These are phyloP conservation scores for Clepsis dumicolana DNA, from an alignment of 2,888 invertebrate genomes.

Conservation along the genomic window DNA sequence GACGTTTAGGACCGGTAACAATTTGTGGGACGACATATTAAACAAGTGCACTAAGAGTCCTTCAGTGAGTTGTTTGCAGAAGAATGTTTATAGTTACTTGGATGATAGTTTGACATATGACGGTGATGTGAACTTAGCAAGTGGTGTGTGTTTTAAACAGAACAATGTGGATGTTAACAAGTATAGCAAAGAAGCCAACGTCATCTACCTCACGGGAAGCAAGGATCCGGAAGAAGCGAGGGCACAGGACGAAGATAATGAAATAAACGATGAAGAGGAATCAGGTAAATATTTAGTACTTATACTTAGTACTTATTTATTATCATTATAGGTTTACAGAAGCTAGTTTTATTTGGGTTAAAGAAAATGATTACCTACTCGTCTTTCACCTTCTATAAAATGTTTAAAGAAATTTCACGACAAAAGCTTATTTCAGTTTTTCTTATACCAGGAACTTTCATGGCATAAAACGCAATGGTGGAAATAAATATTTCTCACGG, in stretches of 20 bases:
- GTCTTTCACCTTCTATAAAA: neutral
- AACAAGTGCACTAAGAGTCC: conserved; percentile 89
- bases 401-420: neutral
- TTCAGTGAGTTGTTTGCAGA: conserved; percentile 91
- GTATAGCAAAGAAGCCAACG: conserved; percentile 83
- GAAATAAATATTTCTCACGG: neutral
- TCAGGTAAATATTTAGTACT: conserved; percentile 68
- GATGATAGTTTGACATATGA: conserved; percentile 88
- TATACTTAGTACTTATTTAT: neutral
- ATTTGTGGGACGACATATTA: conserved; percentile 91
- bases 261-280: conserved; percentile 71
- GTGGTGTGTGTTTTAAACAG: conserved; percentile 88
- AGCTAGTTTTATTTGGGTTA: neutral
- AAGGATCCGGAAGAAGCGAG: conserved; percentile 58
- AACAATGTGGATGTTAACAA: conserved; percentile 87
- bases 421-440: too few relatives aligned
- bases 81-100: conserved; percentile 91
- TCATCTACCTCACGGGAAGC: conserved; percentile 76
- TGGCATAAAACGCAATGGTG: neutral
- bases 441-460: too few relatives aligned
- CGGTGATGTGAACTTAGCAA: conserved; percentile 88
- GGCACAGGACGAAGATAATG: conserved; percentile 72
- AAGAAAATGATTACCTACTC: neutral
- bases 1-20: conserved; percentile 86
- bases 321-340: neutral